Conservation (phyloP, 2,113 vertebrate genomes). For the Alosa alosa region DNA sequence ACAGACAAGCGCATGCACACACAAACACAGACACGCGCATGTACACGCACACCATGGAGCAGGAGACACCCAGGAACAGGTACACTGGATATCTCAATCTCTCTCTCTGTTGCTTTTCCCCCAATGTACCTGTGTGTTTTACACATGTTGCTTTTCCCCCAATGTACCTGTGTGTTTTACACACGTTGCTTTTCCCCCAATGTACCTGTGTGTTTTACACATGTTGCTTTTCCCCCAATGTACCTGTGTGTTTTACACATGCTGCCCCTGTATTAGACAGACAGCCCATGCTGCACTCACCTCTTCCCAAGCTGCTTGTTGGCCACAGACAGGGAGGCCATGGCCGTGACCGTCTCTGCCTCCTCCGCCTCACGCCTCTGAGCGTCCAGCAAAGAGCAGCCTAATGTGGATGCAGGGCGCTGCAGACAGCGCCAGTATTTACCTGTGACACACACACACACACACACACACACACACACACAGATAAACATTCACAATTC, state of each 20-base stretch:
- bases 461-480: neutral
- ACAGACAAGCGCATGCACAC: neutral
- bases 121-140: neutral
- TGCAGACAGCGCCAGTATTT: conserved; percentile 92
- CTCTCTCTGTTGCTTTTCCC: too few species aligned
- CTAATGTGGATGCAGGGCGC: conserved; percentile 76
- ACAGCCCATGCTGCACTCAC: conserved; percentile 60
- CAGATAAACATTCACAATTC: neutral
- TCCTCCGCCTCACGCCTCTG: conserved; percentile 88
- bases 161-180: neutral
- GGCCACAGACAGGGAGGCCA: conserved; percentile 93
- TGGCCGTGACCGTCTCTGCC: conserved; percentile 92
- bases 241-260: neutral
- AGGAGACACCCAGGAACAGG: neutral
- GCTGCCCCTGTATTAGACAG: neutral
- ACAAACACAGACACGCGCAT: neutral
- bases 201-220: neutral
- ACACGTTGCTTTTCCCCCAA: too few species aligned
- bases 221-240: neutral
- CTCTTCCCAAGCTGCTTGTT: conserved; percentile 86
- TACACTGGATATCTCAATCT: neutral
- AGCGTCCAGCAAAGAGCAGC: conserved; percentile 85
- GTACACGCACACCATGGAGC: neutral
- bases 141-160: too few species aligned
- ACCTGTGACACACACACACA: conserved; percentile 67